Evolutionary conservation across 2,113 vertebrate genomes (phyloP), one percentile per base, ranked within the genome.

Genomic region (Procavia capensis): DNA sequence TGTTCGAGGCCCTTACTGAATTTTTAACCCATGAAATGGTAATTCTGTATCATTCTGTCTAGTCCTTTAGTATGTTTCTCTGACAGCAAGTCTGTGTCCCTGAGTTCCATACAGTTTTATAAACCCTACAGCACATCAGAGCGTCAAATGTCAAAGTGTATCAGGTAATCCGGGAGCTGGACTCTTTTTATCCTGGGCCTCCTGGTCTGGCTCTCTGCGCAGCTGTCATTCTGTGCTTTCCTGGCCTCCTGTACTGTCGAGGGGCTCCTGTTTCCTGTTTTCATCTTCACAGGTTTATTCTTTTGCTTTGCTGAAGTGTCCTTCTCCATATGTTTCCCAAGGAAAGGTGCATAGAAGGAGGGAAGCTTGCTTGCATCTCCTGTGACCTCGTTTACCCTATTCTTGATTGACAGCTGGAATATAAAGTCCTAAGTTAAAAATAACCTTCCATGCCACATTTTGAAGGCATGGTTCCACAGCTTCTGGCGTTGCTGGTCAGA

Each of bases 241-340:
- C 6, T 14, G 47, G 54, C 43, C 29, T 47, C 24, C 45, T 85
- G 83, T 89, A 31, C 36, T 90, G 20, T 25, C 8, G 34, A 74
- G 80, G 6, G 7, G 47, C 17, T 82, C 64, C 64, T 84, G 45
- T 63, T 92, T 82, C 39, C 54, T 61, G 19, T 80, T 91, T 80
- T 84, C 13, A 66, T 82, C 17, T 34, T 66, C 57, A n/a, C 83
- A 92, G 17, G 31, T 50, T 83, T 86, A 74, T 27, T 88, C n/a
- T 6, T 22, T 92, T 68, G 14, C 41, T 97, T 93, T 86, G 43
- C 57, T 70, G 70, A 95, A 90, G 88, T 7, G 3, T 25, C 85
- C 50, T 92, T 83, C 16, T 96, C 45, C 24, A 36, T 63, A 63
- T 75, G 57, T 22, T 87, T 89, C 50, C 45, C 34, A 36, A 24